Conservation (phyloP, 2,113 vertebrate species). For the Mungos mungo region DNA sequence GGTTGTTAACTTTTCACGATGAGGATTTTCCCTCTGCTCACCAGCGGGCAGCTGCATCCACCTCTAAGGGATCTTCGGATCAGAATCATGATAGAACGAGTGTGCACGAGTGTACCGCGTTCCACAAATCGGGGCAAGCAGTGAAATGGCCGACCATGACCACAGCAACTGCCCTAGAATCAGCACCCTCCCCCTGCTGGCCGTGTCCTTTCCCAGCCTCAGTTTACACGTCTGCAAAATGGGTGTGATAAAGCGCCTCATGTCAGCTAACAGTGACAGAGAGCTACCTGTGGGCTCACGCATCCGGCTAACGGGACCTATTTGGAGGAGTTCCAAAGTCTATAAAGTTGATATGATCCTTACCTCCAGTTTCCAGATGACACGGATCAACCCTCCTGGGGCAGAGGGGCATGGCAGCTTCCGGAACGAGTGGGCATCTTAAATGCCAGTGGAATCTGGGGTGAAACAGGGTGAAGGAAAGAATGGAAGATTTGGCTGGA, state of each 20-base stretch:
- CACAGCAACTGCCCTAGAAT: neutral
- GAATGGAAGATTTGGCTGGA: neutral
- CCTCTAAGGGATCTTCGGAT: neutral
- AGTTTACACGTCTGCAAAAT: neutral
- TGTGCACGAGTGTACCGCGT: too few relatives aligned
- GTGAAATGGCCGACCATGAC: too few relatives aligned
- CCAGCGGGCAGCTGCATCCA: neutral
- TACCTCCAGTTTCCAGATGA: too few relatives aligned
- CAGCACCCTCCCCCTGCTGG: neutral
- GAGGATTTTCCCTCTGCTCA: neutral
- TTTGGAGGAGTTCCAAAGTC: too few relatives aligned
- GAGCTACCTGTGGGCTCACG: rapidly evolving
- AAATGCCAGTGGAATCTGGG: neutral
- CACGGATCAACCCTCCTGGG: too few relatives aligned
- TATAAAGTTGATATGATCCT: too few relatives aligned
- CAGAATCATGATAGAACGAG: neutral
- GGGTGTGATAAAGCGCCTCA: neutral
- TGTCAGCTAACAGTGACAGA: too few relatives aligned
- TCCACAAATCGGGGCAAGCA: too few relatives aligned
- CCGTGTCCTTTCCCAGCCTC: neutral
- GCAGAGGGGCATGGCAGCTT: too few relatives aligned
- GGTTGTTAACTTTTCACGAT: neutral
- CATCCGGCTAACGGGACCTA: too few relatives aligned
- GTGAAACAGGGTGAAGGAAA: neutral
- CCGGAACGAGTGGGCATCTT: too few relatives aligned